These are phyloP conservation scores for Campylorhamphus procurvoides DNA, from an alignment of 2,113 vertebrate genomes.

Conservation along the genomic window DNA sequence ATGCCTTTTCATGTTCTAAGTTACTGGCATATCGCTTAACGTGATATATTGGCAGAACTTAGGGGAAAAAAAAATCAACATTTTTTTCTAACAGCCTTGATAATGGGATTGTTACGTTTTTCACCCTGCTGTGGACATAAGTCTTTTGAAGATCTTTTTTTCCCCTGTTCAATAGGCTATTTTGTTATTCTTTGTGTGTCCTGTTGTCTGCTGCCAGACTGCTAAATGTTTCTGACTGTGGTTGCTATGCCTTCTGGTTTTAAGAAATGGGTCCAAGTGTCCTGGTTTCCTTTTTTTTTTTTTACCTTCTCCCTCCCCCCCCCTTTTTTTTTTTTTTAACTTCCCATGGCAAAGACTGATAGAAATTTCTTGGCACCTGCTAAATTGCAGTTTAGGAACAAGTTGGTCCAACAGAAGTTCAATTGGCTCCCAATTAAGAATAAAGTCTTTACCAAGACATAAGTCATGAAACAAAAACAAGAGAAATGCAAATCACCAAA, in stretches of 20 bases:
- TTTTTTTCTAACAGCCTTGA: background rate
- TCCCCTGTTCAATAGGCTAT: constrained; percentile 18
- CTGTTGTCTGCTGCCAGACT: constrained; percentile 56
- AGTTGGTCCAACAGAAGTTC: constrained; percentile 47
- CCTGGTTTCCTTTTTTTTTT: background rate
- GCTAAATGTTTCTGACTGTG: constrained; percentile 56
- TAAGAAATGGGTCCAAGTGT: constrained; percentile 49
- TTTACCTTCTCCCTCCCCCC: too few species aligned
- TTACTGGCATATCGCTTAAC: background rate
- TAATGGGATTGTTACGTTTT: constrained; percentile 18
- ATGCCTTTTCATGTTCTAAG: background rate
- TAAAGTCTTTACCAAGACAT: constrained; percentile 32
- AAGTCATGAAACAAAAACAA: constrained; percentile 55
- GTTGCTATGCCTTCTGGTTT: constrained; percentile 66
- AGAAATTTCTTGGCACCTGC: constrained; percentile 70
- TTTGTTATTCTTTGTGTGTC: constrained; percentile 66
- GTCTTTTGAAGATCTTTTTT: constrained; percentile 37
- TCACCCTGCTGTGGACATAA: constrained; percentile 53
- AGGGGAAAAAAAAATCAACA: background rate
- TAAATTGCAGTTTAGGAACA: constrained; percentile 55
- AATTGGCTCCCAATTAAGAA: constrained; percentile 21
- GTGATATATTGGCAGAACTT: background rate
- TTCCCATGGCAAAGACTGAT: constrained; percentile 62
- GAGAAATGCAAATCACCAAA: constrained; percentile 1
- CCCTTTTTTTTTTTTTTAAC: background rate